Conservation (phyloP, 1,140 invertebrate genomes). For the Aphaenogaster ashmeadi region DNA sequence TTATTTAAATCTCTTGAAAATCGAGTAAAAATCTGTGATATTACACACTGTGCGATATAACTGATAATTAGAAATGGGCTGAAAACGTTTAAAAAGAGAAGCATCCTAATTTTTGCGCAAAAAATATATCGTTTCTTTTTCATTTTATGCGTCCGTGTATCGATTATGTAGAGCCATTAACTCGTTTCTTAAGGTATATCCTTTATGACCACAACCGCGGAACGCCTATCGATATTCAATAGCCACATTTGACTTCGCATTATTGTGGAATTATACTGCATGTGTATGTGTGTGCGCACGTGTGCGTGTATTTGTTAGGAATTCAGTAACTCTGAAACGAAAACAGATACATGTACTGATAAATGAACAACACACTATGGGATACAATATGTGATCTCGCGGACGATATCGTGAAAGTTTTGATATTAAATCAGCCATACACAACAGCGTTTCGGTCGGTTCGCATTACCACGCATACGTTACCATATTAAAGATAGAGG, state of each 20-base stretch:
- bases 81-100: not conserved
- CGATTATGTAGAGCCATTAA: constrained; percentile 22
- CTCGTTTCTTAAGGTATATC: constrained; percentile 40
- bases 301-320: constrained; percentile 6
- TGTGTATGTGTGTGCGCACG: not conserved
- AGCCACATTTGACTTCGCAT: constrained; percentile 72
- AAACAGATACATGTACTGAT: constrained; percentile 44
- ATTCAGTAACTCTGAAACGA: constrained; percentile 48
- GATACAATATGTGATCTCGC: constrained; percentile 50
- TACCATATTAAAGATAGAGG: constrained; percentile 42
- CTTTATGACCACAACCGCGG: constrained; percentile 20
- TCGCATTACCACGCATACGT: constrained; percentile 1
- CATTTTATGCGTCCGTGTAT: not conserved
- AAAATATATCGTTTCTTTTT: not conserved
- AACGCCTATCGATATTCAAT: constrained; percentile 68
- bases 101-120: not conserved
- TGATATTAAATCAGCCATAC: constrained; percentile 50
- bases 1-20: constrained; percentile 21
- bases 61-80: not conserved
- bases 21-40: not conserved
- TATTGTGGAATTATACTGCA: constrained; percentile 45
- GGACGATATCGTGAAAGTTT: constrained; percentile 48
- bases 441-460: not conserved
- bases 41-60: not conserved
- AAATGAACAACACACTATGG: constrained; percentile 31